Conservation (phyloP, 2,113 vertebrate genomes). For the Nasalis larvatus region DNA sequence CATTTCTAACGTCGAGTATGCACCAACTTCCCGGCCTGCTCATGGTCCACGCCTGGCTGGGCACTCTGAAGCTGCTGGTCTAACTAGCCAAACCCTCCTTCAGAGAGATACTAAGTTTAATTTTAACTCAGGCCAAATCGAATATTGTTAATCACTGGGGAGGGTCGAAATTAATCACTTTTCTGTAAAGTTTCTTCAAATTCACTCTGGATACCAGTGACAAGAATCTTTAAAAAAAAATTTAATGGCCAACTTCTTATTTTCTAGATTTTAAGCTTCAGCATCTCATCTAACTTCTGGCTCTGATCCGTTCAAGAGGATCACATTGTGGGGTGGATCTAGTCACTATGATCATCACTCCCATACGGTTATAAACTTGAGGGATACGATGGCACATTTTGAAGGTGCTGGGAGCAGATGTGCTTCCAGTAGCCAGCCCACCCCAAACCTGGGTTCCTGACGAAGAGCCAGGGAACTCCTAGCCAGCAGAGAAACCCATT, state of each 20-base stretch:
- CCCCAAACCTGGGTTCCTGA: not conserved
- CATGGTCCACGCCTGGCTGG: not conserved
- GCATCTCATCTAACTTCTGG: not conserved
- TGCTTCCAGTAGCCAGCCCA: not conserved
- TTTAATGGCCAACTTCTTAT: not conserved
- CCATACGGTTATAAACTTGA: not conserved
- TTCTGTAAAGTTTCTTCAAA: slow-evolving; percentile 17
- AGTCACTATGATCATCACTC: not conserved
- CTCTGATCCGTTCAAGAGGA: not conserved
- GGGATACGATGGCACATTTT: not conserved
- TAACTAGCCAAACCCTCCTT: not conserved
- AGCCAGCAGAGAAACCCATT: not conserved
- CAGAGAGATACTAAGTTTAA: not conserved
- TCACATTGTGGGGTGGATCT: not conserved
- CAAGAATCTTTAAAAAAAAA: not conserved
- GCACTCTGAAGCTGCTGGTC: not conserved
- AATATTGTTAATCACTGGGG: not conserved
- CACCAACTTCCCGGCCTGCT: not conserved
- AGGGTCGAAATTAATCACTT: not conserved
- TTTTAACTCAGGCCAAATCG: not conserved
- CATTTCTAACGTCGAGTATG: not conserved
- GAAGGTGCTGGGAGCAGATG: not conserved
- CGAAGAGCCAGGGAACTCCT: not conserved
- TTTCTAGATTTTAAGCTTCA: not conserved
- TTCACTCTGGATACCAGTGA: not conserved